Conservation (phyloP, 1,140 invertebrate species). For the Hetaerina americana region DNA sequence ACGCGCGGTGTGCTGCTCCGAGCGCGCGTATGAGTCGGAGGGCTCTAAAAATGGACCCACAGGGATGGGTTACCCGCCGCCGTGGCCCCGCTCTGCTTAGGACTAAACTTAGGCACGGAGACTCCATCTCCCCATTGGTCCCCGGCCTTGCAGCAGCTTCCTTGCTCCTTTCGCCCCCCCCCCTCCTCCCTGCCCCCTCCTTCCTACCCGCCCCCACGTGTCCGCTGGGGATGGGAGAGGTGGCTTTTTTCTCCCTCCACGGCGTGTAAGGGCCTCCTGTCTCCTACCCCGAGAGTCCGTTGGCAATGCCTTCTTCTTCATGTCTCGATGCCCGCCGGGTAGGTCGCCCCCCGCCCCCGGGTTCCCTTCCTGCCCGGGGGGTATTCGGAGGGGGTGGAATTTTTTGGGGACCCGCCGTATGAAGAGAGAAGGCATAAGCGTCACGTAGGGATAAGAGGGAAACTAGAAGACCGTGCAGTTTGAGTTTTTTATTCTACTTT, state of each 20-base stretch:
- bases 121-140: not conserved
- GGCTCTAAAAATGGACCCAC: slow-evolving; percentile 44
- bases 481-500: too few relatives aligned
- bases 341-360: not conserved
- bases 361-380: not conserved
- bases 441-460: too few relatives aligned
- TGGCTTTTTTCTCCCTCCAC: not conserved
- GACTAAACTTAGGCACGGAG: not conserved
- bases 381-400: too few relatives aligned
- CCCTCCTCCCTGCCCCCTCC: slow-evolving; percentile 62
- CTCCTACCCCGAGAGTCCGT: not conserved
- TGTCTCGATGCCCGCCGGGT: not conserved
- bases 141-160: not conserved
- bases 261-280: not conserved
- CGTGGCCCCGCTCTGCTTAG: slow-evolving; percentile 21
- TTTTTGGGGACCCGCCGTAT: too few relatives aligned
- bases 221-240: slow-evolving; percentile 37
- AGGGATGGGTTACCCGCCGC: slow-evolving; percentile 23
- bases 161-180: slow-evolving; percentile 29
- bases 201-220: slow-evolving; percentile 71
- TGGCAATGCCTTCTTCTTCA: not conserved
- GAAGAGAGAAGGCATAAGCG: too few relatives aligned
- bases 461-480: too few relatives aligned
- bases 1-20: slow-evolving; percentile 12
- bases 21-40: slow-evolving; percentile 17